Evolutionary conservation across 2,113 vertebrate species (phyloP).

Genomic region (Phalacrocorax brasilianus): DNA sequence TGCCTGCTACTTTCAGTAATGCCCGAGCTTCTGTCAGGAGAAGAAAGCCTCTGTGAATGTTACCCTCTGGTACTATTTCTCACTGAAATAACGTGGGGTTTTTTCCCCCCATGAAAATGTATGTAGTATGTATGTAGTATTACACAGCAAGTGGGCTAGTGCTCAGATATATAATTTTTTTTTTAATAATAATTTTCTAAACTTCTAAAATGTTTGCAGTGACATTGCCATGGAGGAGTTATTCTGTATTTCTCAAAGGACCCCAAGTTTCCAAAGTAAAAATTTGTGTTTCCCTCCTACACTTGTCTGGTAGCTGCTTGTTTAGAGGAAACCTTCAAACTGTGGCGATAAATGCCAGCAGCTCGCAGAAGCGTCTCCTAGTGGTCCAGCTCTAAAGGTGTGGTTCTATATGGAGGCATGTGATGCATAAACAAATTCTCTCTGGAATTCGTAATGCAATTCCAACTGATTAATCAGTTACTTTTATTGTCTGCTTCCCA

Average conservation of each 20-base stretch:
- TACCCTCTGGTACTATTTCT: not conserved
- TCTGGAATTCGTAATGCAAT: not conserved
- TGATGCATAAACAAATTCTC: not conserved
- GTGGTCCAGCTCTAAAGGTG: not conserved
- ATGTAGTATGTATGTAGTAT: not conserved
- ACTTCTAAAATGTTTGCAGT: not conserved
- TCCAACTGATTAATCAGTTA: not conserved
- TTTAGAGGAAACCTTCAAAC: not conserved
- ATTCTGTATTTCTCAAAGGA: not conserved
- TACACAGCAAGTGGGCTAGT: not conserved
- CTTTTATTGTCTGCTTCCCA: not conserved
- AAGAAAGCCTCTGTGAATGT: not conserved
- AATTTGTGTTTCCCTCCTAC: not conserved
- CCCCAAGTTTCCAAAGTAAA: not conserved
- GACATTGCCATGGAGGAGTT: not conserved
- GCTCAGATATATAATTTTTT: not conserved
- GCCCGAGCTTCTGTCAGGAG: not conserved
- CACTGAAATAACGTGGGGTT: not conserved
- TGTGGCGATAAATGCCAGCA: not conserved
- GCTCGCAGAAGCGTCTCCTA: not conserved
- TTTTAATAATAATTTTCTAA: not conserved
- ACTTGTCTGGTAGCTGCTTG: fast-evolving
- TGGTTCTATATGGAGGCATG: not conserved
- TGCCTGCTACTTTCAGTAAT: not conserved
- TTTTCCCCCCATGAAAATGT: not conserved